Evolutionary conservation across 2,113 vertebrate genomes (phyloP).

Genomic region (Cyprinodon variegatus): DNA sequence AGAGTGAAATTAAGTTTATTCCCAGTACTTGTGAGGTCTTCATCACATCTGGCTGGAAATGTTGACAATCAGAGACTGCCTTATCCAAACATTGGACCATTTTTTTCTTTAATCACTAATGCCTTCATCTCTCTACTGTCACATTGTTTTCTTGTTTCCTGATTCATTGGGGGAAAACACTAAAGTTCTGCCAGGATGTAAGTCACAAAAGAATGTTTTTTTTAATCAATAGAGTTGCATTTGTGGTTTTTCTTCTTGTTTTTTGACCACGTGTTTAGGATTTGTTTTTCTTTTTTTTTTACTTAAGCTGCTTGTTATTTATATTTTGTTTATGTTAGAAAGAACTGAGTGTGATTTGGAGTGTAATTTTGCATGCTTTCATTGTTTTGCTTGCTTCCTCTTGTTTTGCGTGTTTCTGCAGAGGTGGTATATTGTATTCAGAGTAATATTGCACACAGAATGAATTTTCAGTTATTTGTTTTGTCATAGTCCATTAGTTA

Average conservation of each 20-base stretch:
- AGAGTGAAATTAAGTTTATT: no score
- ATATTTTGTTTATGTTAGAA: slow-evolving; percentile 27
- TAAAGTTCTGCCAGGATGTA: slow-evolving; percentile 97
- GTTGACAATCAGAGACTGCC: slow-evolving; percentile 10
- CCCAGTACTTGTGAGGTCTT: not conserved
- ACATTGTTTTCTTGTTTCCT: slow-evolving; percentile 80
- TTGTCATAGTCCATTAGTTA: slow-evolving; percentile 61
- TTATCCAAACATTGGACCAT: not conserved
- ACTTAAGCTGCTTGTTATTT: slow-evolving; percentile 5
- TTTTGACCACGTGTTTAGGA: not conserved
- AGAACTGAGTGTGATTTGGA: slow-evolving; percentile 54
- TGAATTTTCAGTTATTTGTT: slow-evolving; percentile 48
- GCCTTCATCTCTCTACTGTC: slow-evolving; percentile 86
- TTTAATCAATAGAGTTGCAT: slow-evolving; percentile 24
- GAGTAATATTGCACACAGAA: slow-evolving; percentile 49
- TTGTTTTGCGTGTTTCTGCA: slow-evolving; percentile 43
- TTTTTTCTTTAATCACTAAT: slow-evolving; percentile 80
- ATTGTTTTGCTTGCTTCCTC: slow-evolving; percentile 40
- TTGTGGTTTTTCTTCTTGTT: slow-evolving; percentile 20
- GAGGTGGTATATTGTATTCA: slow-evolving; percentile 17
- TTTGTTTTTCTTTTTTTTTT: slow-evolving; percentile 1
- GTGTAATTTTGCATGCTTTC: slow-evolving; percentile 76
- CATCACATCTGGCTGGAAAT: slow-evolving; percentile 1
- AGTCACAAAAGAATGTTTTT: slow-evolving; percentile 77
- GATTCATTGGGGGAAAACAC: slow-evolving; percentile 86